These are phyloP conservation scores for Drosophila longiperda DNA, from an alignment of 2,888 invertebrate genomes.

Conservation along the genomic window DNA sequence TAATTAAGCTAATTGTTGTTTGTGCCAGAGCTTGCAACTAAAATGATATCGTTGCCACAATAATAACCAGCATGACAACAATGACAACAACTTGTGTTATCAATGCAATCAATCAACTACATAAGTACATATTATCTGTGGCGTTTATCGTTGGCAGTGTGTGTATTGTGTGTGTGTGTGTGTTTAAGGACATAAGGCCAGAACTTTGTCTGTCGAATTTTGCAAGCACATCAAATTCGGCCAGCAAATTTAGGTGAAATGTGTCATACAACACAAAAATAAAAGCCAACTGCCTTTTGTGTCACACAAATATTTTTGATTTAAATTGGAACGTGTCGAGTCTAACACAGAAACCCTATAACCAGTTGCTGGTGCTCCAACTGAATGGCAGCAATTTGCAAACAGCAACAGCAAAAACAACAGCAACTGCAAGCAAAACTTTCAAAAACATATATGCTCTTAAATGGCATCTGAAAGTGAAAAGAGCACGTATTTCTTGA, in stretches of 20 bases:
- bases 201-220: conserved; percentile 3
- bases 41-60: conserved; percentile 9
- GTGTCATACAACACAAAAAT: conserved; percentile 23
- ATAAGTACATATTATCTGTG: conserved; percentile 53
- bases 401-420: conserved; percentile 17
- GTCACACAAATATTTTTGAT: neutral
- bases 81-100: conserved; percentile 41
- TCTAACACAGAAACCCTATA: conserved; percentile 24
- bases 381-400: conserved; percentile 59
- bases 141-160: conserved; percentile 20
- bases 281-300: conserved; percentile 5
- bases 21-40: conserved; percentile 1
- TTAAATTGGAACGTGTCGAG: conserved; percentile 51
- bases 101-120: conserved; percentile 57
- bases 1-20: conserved; percentile 40
- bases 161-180: neutral
- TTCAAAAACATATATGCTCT: conserved; percentile 28
- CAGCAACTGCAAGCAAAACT: conserved; percentile 19
- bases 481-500: conserved; percentile 15
- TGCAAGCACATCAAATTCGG: conserved; percentile 1
- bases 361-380: conserved; percentile 30
- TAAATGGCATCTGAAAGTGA: conserved; percentile 35
- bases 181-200: neutral
- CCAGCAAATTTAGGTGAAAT: conserved; percentile 3
- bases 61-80: neutral